Base-by-base conservation (phyloP, 2,113 vertebrate species). In the Todiramphus saurophagus region DNA sequence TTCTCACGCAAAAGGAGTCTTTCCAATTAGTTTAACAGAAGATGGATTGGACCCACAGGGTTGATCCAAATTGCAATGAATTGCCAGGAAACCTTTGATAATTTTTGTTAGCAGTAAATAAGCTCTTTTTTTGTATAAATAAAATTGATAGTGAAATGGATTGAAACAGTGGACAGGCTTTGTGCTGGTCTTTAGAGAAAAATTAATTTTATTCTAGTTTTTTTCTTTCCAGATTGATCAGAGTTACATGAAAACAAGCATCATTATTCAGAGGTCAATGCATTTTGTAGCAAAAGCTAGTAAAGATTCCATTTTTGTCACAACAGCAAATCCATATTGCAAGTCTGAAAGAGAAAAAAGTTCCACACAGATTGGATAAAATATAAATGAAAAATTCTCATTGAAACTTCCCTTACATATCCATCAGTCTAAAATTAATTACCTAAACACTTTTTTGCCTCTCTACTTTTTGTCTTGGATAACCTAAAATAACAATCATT, bases 21-120 rank as follows among this genome's bases (percentile, higher is more conserved):
- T 85, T 95, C 78, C 87, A 87, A 90, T 91, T 82, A 87, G 62
- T 88, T 87, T 85, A 95, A 53, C 55, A 73, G 53, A 68, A 95
- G 62, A 94, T 67, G 24, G 9, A 93, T 88, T 94, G 41, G 67
- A 93, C 75, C 50, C 66, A 82, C 25, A 70, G 50, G 43, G 37
- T 69, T 77, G 62, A 91, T 85, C 24, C 59, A 94, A 94, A 93
- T 83, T 87, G 62, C 55, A 88, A 20, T 59, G 50, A 93, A 83
- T 37, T 24, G 37, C 50, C 30, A 62, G 58, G 55, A 96, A 94
- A 76, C 17, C 25, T 80, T 90, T 79, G 17, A 5, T 95, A 93
- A 82, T 91, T 83, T 94, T 77, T 84, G 17, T 53, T 53, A 79
- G 30, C 19, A 96, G 28, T 88, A 79, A 91, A 94, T 83, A 87